Evolutionary conservation across 2,113 vertebrate species (phyloP), one percentile per base, ranked within the genome.

Genomic region (Callithrix jacchus): DNA sequence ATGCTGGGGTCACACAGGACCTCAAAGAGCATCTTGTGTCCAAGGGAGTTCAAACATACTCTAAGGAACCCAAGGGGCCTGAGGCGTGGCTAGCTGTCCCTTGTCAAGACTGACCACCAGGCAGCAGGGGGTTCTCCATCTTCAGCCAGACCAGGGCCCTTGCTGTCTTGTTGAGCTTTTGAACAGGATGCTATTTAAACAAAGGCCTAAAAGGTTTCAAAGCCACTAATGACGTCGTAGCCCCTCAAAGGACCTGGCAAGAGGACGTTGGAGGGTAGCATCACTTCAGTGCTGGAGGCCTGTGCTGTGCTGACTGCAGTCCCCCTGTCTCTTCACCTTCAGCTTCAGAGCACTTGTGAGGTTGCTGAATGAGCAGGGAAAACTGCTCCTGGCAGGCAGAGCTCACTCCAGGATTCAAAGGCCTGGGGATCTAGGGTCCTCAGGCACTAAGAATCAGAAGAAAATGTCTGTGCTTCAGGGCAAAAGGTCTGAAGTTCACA

Each of bases 31-130:
- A 42, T 10, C 32, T 58, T 64, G 17, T 52, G 64, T 83, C 64
- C 21, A 23, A 52, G 52, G 58, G 61, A 21, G 6, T 42, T 74
- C 88, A 84, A 25, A 87, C 10, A 35, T 35, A 8, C 52, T n/a
- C 87, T n/a, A 45, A 73, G 70, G 37, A 74, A 13, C 7, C 5
- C 25, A 35, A 81, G 17, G 12, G 37, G 7, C 32, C 91, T 64
- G 27, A 49, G 27, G 35, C 1, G 0, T 54, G 6, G n/a, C 66
- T 74, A 10, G 37, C 23, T 35, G 40, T 1, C 0, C 37, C 4
- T 56, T 68, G 23, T 45, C 23, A 52, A 70, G 58, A 49, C 47
- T 0, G 0, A 27, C 7, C 10, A 3, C 56, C 30, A 56, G 61
- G 18, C 58, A 16, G 8, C 30, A 64, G 9, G 4, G 18, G 20